A percentile compares a stretch with the other conserved stretches of the same genome.
phyloP scores from a whole-genome alignment of 2,113 vertebrate species.

The Sitta europaea region DNA sequence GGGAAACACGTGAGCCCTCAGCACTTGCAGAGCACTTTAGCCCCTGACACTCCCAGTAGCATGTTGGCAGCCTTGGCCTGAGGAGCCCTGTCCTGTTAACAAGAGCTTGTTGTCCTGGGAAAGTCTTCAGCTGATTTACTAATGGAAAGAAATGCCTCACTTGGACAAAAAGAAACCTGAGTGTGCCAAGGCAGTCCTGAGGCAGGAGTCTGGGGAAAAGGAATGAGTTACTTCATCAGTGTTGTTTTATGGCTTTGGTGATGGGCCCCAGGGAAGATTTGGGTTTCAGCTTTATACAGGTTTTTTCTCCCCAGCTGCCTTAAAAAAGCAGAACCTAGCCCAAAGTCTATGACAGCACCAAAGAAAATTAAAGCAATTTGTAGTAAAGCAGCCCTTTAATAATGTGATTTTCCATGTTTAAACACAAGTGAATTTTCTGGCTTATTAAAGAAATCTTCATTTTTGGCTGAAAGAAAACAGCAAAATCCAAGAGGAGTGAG shows the following conservation, averaged over 20 bases:
- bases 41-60: not conserved
- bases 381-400: not conserved
- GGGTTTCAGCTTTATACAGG: not conserved
- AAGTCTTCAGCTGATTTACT: slow-evolving; percentile 1
- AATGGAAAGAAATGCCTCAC: slow-evolving; percentile 39
- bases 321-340: not conserved
- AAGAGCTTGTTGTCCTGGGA: not conserved
- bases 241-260: not conserved
- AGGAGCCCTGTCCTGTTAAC: not conserved
- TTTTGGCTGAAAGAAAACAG: not conserved
- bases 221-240: not conserved
- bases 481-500: not conserved
- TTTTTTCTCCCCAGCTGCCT: not conserved
- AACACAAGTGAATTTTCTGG: not conserved
- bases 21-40: not conserved
- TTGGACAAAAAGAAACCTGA: not conserved
- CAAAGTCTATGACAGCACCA: not conserved
- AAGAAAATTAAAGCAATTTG: not conserved
- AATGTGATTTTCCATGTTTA: not conserved
- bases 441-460: not conserved
- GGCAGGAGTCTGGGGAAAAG: not conserved
- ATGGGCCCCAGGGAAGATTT: not conserved
- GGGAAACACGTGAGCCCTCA: not conserved
- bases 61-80: not conserved
- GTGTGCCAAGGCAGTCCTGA: not conserved